Evolutionary conservation across 1,140 invertebrate species (phyloP), one percentile per base, ranked within the genome.

Genomic region (Drosophila persimilis): DNA sequence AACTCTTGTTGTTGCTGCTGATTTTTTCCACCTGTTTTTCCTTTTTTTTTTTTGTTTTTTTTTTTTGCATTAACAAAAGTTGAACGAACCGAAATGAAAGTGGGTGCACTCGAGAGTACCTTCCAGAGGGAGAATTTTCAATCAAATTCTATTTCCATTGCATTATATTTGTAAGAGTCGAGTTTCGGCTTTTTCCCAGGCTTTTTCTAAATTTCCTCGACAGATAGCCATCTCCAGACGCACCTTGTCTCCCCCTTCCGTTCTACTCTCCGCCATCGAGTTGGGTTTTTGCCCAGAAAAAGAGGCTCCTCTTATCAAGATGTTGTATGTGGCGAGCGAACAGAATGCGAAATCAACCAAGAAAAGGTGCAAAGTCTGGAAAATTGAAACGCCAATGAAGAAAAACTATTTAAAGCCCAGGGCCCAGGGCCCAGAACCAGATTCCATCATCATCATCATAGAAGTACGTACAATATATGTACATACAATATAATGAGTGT

Each of bases 371-470:
- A 26, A 17, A 29, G 24, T 44, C 17, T 39, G 65, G 56, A 65
- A 67, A 67, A 67, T 69, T 69, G 24, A 55, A 9, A 9, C 15
- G 41, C 51, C 47, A 26, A 35, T 43, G 26, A 47, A 47, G 46
- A 58, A 63, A 73, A 73, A 73, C 58, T 56, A 73, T 73, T 73
- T 73, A 73, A 73, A 63, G 51, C 52, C 69, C 45, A 48, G 48
- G 47, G 22, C 43, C 11, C 43, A 41, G 41, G 44, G 41, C 57
- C 26, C 58, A 48, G 39, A 29, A 50, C 50, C 52, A 58, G 45
- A 73, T 71, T 50, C 54, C 48, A 39, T 39, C 35, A 13, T 39
- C 35, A 39, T 39, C 35, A 39, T 39, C 35, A 39, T 13, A 39
- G 11, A 39, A 39, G 35, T 39, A 35, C 31, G 8, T 35, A 35